These are phyloP conservation scores for Melanotaenia pygmaea DNA, from an alignment of 2,797 vertebrate genomes.

Conservation along the genomic window DNA sequence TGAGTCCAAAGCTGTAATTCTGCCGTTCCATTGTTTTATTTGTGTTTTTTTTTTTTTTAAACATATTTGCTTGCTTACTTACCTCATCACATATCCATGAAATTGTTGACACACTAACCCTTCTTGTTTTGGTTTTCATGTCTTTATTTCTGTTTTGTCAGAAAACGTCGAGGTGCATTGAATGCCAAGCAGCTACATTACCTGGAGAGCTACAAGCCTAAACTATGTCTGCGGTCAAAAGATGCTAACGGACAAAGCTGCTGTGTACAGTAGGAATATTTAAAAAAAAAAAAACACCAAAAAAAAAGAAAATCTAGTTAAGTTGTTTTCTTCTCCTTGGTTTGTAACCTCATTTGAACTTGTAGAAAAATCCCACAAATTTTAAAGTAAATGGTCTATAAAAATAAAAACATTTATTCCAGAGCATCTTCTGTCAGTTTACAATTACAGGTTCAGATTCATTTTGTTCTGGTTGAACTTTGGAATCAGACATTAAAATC, in stretches of 20 bases:
- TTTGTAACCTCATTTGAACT: conserved; percentile 33
- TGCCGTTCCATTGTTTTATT: not conserved
- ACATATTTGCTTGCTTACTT: too few relatives aligned
- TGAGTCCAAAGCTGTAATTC: conserved; percentile 73
- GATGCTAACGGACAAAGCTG: conserved; percentile 92
- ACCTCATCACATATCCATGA: too few relatives aligned
- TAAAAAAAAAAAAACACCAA: not conserved
- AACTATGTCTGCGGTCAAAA: conserved; percentile 94
- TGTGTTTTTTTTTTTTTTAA: too few relatives aligned
- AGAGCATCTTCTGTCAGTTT: not conserved
- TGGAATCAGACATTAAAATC: not conserved
- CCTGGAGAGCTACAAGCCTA: conserved; percentile 96
- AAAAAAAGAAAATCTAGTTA: not conserved
- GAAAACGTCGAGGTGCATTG: conserved; percentile 96
- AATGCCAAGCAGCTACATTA: conserved; percentile 98
- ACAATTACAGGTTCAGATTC: not conserved
- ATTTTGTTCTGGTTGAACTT: not conserved
- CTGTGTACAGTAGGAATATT: conserved; percentile 88
- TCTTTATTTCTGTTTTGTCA: conserved; percentile 62
- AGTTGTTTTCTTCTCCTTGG: conserved; percentile 12
- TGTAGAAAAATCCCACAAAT: conserved; percentile 36
- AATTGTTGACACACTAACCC: not conserved
- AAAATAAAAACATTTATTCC: conserved; percentile 5
- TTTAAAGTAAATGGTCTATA: conserved; percentile 14
- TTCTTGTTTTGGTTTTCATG: not conserved